phyloP scores from a whole-genome alignment of 2,888 invertebrate genomes.

The Drosophila tanythrix region DNA sequence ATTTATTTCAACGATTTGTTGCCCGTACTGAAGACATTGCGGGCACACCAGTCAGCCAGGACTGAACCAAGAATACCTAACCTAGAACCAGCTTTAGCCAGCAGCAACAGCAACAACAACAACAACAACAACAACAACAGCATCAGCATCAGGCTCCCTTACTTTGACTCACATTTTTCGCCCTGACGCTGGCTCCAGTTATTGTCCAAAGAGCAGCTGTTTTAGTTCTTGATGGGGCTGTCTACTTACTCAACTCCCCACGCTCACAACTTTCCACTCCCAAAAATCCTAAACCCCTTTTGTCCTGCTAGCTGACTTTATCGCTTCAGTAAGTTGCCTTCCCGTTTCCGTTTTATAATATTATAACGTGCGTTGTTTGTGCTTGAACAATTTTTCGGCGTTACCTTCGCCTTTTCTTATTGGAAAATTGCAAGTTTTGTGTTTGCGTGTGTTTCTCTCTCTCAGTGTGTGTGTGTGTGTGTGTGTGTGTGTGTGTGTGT shows the following conservation, averaged over 20 bases:
- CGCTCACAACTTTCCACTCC: neutral
- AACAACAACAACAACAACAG: constrained; percentile 14
- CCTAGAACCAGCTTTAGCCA: constrained; percentile 25
- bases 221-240: constrained; percentile 76
- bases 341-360: constrained; percentile 75
- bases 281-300: neutral
- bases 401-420: constrained; percentile 75
- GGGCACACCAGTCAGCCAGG: constrained; percentile 23
- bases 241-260: constrained; percentile 44
- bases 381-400: constrained; percentile 78
- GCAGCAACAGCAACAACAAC: constrained; percentile 6
- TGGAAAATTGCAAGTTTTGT: constrained; percentile 76
- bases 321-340: constrained; percentile 75
- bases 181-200: constrained; percentile 34
- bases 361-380: constrained; percentile 80
- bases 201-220: constrained; percentile 78
- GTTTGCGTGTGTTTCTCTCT: constrained; percentile 8
- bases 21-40: constrained; percentile 55
- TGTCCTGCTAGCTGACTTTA: constrained; percentile 61
- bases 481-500: constrained; percentile 3
- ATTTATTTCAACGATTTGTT: constrained; percentile 81
- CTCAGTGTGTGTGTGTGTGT: constrained; percentile 10
- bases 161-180: constrained; percentile 2
- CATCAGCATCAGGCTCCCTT: constrained; percentile 14
- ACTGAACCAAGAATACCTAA: constrained; percentile 21